A percentile compares a stretch with the other conserved stretches of the same genome.
Evolutionary conservation across 2,888 invertebrate species (phyloP).

Genomic region (Harpalus rufipes): DNA sequence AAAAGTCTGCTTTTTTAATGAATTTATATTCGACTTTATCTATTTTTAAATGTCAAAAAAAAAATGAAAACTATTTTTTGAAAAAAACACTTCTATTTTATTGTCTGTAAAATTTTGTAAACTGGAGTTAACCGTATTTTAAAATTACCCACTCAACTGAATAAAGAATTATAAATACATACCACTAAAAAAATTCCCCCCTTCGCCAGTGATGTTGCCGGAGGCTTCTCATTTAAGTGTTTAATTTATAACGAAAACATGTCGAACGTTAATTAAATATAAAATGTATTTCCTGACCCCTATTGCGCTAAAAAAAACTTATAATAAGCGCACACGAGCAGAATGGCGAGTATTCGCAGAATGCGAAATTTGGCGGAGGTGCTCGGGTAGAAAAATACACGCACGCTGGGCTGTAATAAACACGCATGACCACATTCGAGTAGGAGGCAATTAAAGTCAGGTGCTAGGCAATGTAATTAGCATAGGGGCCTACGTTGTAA

Average conservation of each 20-base stretch:
- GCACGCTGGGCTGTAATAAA: background rate
- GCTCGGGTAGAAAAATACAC: background rate
- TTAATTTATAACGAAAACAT: conserved; percentile 71
- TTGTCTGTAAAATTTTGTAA: too few relatives aligned
- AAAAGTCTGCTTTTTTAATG: too few relatives aligned
- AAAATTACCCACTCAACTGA: too few relatives aligned
- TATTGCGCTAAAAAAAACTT: background rate
- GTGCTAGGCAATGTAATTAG: conserved; percentile 69
- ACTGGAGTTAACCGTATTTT: too few relatives aligned
- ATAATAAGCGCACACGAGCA: background rate
- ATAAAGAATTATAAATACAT: too few relatives aligned
- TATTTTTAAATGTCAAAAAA: too few relatives aligned
- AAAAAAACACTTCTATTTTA: too few relatives aligned
- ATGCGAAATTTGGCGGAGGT: background rate
- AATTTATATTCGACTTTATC: too few relatives aligned
- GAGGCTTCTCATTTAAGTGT: conserved; percentile 71
- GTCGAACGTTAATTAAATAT: conserved; percentile 70
- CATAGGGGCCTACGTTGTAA: conserved; percentile 66
- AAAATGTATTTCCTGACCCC: conserved; percentile 67
- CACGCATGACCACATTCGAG: background rate
- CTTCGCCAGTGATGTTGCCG: too few relatives aligned
- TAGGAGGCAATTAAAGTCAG: conserved; percentile 68
- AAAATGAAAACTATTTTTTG: too few relatives aligned
- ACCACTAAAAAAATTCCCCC: too few relatives aligned
- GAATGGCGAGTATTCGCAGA: background rate